Evolutionary conservation across 2,797 vertebrate genomes (phyloP), one percentile per base, ranked within the genome.

Genomic region (Huso huso): DNA sequence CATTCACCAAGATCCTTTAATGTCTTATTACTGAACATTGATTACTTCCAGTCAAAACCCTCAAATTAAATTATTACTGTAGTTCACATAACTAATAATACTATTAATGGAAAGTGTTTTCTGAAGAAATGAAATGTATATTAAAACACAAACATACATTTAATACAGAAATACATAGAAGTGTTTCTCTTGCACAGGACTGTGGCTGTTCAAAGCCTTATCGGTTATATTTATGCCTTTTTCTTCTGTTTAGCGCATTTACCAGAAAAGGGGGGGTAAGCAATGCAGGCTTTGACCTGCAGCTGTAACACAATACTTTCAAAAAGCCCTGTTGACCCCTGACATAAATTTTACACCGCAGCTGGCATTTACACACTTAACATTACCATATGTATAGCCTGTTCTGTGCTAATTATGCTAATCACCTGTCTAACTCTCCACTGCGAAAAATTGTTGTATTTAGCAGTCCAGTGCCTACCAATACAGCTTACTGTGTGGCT

Each of bases 301-400:
- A 93, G 91, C 90, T 93, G 93, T 90, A 90, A 89, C 87, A 81
- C 87, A 93, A 92, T 88, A 86, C 90, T 91, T 90, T 90, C 87
- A 86, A 88, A 90, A 89, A 90, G 89, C 89, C 89, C 88, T 88
- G 84, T 83, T 85, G 86, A 94, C 88, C 93, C 89, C 90, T 93
- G 91, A 95, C 92, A 93, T 93, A 92, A 94, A 94, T 94, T 95
- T 96, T 95, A 95, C 93, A 94, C 91, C 86, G 84, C 94, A 95
- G 93, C 93, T 96, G 93, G 93, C 93, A 93, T 91, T 91, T 88
- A 91, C 91, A 88, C 86, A 86, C 88, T 89, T 90, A 80, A 75
- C 83, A 99, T 99, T 99, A 95, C 91, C 95, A 99, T 99, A 96
- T 97, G 94, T 96, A 99, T 97, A 90, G 95, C 83, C 87, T 83